Evolutionary conservation across 2,113 vertebrate species (phyloP).

Genomic region (Microcebus lehilahytsara): DNA sequence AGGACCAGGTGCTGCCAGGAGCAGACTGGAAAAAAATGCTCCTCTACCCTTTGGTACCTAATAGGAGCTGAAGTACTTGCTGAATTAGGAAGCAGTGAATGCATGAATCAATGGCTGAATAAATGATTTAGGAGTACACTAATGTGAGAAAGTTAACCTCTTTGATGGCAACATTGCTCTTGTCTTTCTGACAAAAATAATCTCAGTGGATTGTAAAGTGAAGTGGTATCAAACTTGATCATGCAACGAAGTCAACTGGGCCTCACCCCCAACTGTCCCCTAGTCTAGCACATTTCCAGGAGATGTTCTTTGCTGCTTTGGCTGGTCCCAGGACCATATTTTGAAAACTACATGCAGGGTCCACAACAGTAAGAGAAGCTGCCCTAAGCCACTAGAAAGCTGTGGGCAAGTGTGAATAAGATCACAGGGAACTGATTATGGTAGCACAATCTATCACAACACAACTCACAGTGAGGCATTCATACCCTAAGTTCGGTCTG

Average conservation of each 20-base stretch:
- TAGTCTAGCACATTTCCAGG: neutral
- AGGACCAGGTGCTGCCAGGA: fast-evolving
- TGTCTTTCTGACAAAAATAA: neutral
- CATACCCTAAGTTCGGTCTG: neutral
- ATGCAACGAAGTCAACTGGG: neutral
- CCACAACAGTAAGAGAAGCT: neutral
- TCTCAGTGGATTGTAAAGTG: neutral
- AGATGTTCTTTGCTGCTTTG: neutral
- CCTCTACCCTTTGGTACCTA: fast-evolving
- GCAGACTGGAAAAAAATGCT: neutral
- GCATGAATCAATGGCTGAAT: neutral
- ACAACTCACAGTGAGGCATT: neutral
- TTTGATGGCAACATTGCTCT: too few relatives aligned
- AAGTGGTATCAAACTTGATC: neutral
- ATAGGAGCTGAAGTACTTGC: neutral
- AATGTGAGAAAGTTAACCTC: neutral
- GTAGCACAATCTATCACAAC: neutral
- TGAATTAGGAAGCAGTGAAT: neutral
- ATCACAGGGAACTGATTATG: neutral
- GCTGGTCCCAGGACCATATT: neutral
- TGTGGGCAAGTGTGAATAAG: neutral
- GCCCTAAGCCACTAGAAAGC: neutral
- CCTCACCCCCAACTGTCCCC: neutral
- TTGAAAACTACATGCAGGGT: neutral
- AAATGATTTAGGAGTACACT: neutral